phyloP scores from a whole-genome alignment of 1,140 invertebrate genomes.

The Scylla paramamosain region DNA sequence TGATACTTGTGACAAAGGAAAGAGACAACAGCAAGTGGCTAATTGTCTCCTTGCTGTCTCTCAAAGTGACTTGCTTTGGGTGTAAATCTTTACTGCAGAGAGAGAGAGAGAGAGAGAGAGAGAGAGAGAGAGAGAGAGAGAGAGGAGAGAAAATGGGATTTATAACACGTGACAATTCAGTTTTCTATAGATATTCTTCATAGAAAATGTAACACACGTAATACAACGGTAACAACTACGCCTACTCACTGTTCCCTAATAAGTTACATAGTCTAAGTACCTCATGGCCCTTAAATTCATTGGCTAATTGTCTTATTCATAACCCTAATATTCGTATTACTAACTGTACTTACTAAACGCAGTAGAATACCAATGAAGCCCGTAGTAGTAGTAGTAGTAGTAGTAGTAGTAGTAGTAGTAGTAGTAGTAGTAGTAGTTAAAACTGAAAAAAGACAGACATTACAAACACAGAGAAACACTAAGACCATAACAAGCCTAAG shows the following conservation, averaged over 20 bases:
- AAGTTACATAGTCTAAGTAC: no score
- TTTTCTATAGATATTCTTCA: background rate
- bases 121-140: constrained; percentile 11
- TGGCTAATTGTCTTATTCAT: no score
- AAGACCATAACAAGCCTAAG: background rate
- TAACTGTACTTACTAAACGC: background rate
- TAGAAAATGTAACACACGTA: background rate
- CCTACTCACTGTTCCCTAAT: no score
- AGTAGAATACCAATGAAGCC: no score
- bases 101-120: background rate
- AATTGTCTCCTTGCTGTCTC: no score
- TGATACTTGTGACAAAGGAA: no score
- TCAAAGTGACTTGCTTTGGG: no score
- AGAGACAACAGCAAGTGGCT: no score
- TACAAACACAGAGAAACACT: no score
- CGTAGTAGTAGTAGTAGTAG: background rate
- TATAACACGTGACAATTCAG: background rate
- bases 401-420: constrained; percentile 22
- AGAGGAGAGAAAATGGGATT: background rate
- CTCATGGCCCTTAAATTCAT: no score
- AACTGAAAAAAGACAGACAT: no score
- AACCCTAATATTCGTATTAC: background rate
- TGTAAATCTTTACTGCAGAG: background rate
- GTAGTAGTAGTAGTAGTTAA: background rate
- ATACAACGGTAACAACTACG: no score